phyloP scores from a whole-genome alignment of 2,888 invertebrate species.

The Cremastinae sp. region DNA sequence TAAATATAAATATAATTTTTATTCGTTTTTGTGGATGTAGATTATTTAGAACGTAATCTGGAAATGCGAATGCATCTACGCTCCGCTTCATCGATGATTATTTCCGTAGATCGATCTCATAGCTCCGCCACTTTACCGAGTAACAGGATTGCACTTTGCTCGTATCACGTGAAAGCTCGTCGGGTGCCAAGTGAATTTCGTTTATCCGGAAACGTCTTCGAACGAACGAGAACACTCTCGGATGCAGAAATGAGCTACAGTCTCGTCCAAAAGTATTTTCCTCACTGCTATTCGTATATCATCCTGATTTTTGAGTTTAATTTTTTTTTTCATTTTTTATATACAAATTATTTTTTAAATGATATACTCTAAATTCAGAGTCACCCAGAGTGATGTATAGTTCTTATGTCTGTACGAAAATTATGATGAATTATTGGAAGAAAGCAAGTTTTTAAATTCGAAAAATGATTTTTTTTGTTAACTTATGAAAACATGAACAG shows the following conservation, averaged over 20 bases:
- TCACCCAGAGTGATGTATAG: no score
- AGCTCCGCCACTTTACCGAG: slow-evolving; percentile 10
- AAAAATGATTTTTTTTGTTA: no score
- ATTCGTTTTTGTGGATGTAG: neutral
- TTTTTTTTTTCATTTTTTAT: no score
- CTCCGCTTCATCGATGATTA: slow-evolving; percentile 8
- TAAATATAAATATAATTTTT: neutral
- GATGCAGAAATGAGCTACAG: no score
- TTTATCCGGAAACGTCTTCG: slow-evolving; percentile 26
- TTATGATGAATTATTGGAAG: no score
- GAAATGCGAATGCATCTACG: slow-evolving; percentile 21
- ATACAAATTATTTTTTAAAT: no score
- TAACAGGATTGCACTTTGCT: slow-evolving; percentile 12
- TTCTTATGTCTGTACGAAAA: no score
- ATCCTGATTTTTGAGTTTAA: slow-evolving; percentile 48
- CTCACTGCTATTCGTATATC: no score
- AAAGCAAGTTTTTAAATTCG: no score
- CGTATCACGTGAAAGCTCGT: slow-evolving; percentile 11
- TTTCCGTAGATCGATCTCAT: slow-evolving; percentile 12
- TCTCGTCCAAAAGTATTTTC: no score
- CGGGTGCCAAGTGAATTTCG: slow-evolving; percentile 25
- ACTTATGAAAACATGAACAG: no score
- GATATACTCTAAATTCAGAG: no score
- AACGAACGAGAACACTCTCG: slow-evolving; percentile 1
- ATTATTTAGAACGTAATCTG: slow-evolving; percentile 12